A percentile compares a stretch with the other conserved stretches of the same genome.
phyloP scores from a whole-genome alignment of 2,888 invertebrate genomes.

The Cyaniris semiargus region DNA sequence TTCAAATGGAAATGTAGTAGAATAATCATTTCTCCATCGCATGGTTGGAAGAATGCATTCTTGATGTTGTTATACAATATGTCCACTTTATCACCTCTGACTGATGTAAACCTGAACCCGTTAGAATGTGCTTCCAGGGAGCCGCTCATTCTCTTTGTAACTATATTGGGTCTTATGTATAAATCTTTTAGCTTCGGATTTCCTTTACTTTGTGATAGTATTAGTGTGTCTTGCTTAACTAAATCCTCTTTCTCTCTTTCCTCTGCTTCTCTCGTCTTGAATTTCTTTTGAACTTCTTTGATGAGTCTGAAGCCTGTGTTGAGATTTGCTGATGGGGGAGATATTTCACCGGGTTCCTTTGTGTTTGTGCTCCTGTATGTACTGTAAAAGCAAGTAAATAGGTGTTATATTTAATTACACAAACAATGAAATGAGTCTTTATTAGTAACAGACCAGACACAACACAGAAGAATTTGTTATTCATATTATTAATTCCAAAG shows the following conservation, averaged over 20 bases:
- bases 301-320: slow-evolving; percentile 98
- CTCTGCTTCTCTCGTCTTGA: slow-evolving; percentile 98
- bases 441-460: too few species aligned
- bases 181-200: slow-evolving; percentile 98
- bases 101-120: slow-evolving; percentile 98
- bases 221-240: slow-evolving; percentile 98
- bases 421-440: too few species aligned
- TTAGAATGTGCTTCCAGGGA: slow-evolving; percentile 97
- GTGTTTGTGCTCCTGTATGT: slow-evolving; percentile 98
- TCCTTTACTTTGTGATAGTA: slow-evolving; percentile 96
- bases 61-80: slow-evolving; percentile 99
- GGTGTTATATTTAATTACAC: not conserved
- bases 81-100: slow-evolving; percentile 99
- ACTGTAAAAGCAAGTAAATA: slow-evolving; percentile 63
- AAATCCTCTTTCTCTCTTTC: slow-evolving; percentile 99
- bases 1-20: slow-evolving; percentile 98
- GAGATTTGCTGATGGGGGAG: slow-evolving; percentile 96
- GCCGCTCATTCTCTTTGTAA: slow-evolving; percentile 96
- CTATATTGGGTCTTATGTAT: slow-evolving; percentile 99
- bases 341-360: slow-evolving; percentile 97
- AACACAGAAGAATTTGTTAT: too few species aligned
- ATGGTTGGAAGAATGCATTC: slow-evolving; percentile 99
- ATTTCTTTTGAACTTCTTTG: slow-evolving; percentile 99
- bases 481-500: too few species aligned
- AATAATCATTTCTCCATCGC: slow-evolving; percentile 99